Percentiles rank a stretch among this genome's conserved stretches.
phyloP scores from a whole-genome alignment of 2,797 vertebrate genomes.

The Pygocentrus nattereri region DNA sequence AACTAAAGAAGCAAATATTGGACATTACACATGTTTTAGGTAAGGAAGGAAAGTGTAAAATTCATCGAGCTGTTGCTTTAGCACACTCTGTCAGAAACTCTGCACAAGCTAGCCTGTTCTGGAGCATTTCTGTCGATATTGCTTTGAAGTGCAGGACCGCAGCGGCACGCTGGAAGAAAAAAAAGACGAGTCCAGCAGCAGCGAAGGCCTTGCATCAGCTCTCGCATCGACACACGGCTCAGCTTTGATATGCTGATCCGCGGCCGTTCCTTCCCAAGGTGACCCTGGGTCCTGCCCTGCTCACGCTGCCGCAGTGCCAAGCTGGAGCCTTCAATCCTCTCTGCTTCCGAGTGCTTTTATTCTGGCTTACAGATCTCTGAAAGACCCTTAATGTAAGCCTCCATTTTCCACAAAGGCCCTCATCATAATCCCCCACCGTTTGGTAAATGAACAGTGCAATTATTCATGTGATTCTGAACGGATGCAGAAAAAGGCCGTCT shows the following conservation, averaged over 20 bases:
- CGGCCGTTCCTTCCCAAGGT: slow-evolving; percentile 53
- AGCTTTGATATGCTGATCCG: slow-evolving; percentile 50
- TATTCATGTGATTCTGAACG: slow-evolving; percentile 53
- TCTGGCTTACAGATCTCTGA: slow-evolving; percentile 62
- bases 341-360: slow-evolving; percentile 61
- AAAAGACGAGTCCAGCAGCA: slow-evolving; percentile 30
- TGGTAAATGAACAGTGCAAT: slow-evolving; percentile 62
- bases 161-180: slow-evolving; percentile 13
- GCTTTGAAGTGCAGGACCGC: slow-evolving; percentile 51
- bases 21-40: no score
- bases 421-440: slow-evolving; percentile 59
- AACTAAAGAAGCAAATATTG: not conserved
- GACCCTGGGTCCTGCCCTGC: slow-evolving; percentile 50
- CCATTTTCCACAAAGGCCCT: slow-evolving; percentile 63
- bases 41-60: not conserved
- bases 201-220: slow-evolving; percentile 46
- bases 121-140: slow-evolving; percentile 37
- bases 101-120: not conserved
- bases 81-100: not conserved
- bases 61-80: not conserved
- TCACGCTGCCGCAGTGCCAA: slow-evolving; percentile 47
- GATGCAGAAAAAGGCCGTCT: slow-evolving; percentile 33
- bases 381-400: slow-evolving; percentile 62
- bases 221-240: slow-evolving; percentile 37
- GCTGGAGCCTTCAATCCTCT: slow-evolving; percentile 56